These are phyloP conservation scores for Cuculus canorus DNA, from an alignment of 2,797 vertebrate species.

Conservation along the genomic window DNA sequence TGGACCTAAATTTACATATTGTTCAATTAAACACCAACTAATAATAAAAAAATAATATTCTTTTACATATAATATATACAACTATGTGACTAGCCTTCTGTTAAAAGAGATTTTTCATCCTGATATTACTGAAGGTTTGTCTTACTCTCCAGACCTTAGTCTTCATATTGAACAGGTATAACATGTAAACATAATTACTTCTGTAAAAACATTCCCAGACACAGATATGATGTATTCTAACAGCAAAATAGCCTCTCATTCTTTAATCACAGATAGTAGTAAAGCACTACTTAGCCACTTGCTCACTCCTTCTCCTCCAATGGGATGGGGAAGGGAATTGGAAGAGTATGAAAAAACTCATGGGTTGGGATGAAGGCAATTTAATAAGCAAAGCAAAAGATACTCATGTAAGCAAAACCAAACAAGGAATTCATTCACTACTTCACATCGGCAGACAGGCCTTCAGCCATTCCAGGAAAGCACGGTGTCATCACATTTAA, in stretches of 20 bases:
- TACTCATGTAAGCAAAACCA: too few species aligned
- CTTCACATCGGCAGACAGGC: too few species aligned
- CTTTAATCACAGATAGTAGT: too few species aligned
- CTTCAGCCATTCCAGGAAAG: too few species aligned
- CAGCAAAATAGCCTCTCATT: background rate
- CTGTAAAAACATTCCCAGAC: background rate
- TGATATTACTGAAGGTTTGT: background rate
- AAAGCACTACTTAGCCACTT: too few species aligned
- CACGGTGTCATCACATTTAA: too few species aligned
- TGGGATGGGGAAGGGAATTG: too few species aligned
- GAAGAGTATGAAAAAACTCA: too few species aligned
- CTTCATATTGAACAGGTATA: background rate
- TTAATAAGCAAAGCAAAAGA: too few species aligned
- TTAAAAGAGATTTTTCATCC: background rate
- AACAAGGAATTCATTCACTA: too few species aligned
- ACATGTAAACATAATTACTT: background rate
- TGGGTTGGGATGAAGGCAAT: too few species aligned
- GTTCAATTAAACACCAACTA: background rate
- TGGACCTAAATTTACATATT: background rate
- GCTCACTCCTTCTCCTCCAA: too few species aligned
- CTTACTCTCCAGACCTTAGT: background rate
- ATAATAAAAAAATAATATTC: background rate
- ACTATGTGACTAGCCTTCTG: background rate
- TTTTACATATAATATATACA: background rate
- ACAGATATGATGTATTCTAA: background rate